phyloP scores from a whole-genome alignment of 2,113 vertebrate species.

The Aegotheles bennettii region DNA sequence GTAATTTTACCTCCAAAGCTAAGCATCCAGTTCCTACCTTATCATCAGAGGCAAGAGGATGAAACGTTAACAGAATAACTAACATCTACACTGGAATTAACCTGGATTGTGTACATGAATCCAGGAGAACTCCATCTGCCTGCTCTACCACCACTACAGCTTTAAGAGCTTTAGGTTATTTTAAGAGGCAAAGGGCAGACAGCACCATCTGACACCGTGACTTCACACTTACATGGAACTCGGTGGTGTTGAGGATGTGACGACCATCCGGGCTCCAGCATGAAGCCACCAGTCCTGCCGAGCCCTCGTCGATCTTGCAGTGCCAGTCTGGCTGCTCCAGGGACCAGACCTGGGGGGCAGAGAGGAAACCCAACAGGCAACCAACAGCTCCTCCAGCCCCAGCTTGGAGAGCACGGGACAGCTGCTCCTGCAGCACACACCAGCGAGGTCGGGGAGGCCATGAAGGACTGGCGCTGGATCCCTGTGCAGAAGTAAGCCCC shows the following conservation, averaged over 20 bases:
- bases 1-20: not conserved
- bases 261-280: slow-evolving; percentile 97
- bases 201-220: slow-evolving; percentile 78
- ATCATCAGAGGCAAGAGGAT: not conserved
- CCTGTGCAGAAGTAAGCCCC: slow-evolving; percentile 78
- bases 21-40: not conserved
- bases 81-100: not conserved
- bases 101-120: not conserved
- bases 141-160: slow-evolving; percentile 11
- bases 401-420: no score
- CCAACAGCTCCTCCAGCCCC: no score
- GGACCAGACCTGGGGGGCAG: slow-evolving; percentile 87
- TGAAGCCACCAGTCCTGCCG: slow-evolving; percentile 90
- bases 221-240: slow-evolving; percentile 92
- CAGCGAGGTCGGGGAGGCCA: no score
- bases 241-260: slow-evolving; percentile 97
- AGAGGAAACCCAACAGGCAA: not conserved
- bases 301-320: slow-evolving; percentile 97
- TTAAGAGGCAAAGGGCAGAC: slow-evolving; percentile 71
- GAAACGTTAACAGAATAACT: not conserved
- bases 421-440: no score
- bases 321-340: slow-evolving; percentile 94
- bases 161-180: slow-evolving; percentile 69
- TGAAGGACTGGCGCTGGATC: slow-evolving; percentile 81
- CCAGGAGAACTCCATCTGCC: accelerated